phyloP scores from a whole-genome alignment of 2,888 invertebrate species.

The Oxytorus armatus region DNA sequence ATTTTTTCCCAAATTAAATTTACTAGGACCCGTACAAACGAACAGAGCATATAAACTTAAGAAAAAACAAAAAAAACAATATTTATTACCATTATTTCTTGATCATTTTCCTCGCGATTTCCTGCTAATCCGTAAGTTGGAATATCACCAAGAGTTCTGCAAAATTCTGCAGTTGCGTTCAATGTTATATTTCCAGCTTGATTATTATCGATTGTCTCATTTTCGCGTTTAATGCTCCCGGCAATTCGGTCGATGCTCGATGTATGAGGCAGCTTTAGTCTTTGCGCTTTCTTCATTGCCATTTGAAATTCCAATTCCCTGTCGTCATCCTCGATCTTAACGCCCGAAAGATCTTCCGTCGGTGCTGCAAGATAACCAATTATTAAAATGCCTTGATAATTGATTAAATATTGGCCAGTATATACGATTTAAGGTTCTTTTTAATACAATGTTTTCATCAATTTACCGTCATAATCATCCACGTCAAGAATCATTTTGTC shows the following conservation, averaged over 20 bases:
- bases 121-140: conserved; percentile 97
- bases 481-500: conserved; percentile 85
- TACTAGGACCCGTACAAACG: neutral
- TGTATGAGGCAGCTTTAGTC: conserved; percentile 87
- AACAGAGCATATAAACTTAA: neutral
- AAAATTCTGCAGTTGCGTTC: conserved; percentile 98
- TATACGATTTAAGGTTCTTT: no score
- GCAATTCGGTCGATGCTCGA: conserved; percentile 86
- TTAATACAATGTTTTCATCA: no score
- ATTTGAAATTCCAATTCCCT: conserved; percentile 89
- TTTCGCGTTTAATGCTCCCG: conserved; percentile 86
- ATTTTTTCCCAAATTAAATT: no score
- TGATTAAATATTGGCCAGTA: no score
- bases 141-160: conserved; percentile 97
- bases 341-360: conserved; percentile 83
- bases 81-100: conserved; percentile 87
- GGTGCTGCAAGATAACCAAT: conserved; percentile 72
- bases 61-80: conserved; percentile 19
- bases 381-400: neutral
- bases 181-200: conserved; percentile 89
- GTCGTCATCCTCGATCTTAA: conserved; percentile 89
- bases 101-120: conserved; percentile 93
- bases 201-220: conserved; percentile 72
- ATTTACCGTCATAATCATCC: conserved; percentile 88
- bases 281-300: conserved; percentile 90